phyloP scores from a whole-genome alignment of 2,888 invertebrate species.

The Drosophila mulleri region DNA sequence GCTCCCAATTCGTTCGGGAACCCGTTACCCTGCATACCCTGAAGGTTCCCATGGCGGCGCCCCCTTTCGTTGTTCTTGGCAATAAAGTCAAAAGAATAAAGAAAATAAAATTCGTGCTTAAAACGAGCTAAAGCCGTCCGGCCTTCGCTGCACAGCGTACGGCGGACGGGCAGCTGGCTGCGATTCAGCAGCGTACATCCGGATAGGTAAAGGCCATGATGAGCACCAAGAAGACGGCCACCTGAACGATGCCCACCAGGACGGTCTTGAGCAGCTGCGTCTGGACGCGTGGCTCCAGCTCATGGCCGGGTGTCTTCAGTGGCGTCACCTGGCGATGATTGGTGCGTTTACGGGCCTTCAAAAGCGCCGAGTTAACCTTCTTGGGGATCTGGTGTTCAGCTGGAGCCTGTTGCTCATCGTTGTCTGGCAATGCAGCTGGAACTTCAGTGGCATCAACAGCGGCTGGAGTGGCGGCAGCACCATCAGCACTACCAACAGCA shows the following conservation, averaged over 20 bases:
- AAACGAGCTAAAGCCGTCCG: neutral
- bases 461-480: neutral
- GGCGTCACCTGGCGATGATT: constrained; percentile 33
- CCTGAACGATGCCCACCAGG: constrained; percentile 74
- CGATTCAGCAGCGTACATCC: constrained; percentile 66
- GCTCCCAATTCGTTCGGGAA: neutral
- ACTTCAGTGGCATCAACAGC: neutral
- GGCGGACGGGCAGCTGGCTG: no score
- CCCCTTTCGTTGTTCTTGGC: neutral
- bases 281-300: constrained; percentile 28
- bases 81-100: constrained; percentile 1
- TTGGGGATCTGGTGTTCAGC: neutral
- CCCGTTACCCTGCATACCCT: neutral
- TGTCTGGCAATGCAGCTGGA: neutral
- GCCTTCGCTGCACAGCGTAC: no score
- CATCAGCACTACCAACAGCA: neutral
- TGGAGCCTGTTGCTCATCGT: neutral
- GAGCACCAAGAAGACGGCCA: constrained; percentile 74
- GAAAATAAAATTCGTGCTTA: neutral
- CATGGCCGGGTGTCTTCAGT: neutral
- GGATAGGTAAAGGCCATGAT: constrained; percentile 82
- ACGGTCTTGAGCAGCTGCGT: constrained; percentile 65
- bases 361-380: neutral
- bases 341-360: neutral
- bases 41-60: neutral